Conservation (phyloP, 92 coral and sea anemone species). For the Muricea muricata region DNA sequence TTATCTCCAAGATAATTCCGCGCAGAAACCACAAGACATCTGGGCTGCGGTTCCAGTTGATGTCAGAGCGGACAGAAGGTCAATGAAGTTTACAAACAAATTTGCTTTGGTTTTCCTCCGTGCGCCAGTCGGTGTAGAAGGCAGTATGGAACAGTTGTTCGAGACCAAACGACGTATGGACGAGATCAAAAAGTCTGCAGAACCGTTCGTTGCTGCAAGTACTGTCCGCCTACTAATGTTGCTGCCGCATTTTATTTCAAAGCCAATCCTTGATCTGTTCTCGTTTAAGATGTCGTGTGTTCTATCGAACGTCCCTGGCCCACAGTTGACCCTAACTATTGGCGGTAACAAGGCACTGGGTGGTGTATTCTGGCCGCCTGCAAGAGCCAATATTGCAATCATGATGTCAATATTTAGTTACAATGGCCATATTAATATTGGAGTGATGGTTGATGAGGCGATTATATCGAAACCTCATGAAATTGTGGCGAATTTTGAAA, state of each 20-base stretch:
- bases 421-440: slow-evolving; percentile 84
- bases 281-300: slow-evolving; percentile 87
- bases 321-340: slow-evolving; percentile 72
- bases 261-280: slow-evolving; percentile 77
- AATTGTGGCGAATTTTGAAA: slow-evolving; percentile 75
- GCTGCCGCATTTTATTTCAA: slow-evolving; percentile 82
- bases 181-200: slow-evolving; percentile 88
- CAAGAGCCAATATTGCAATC: slow-evolving; percentile 84
- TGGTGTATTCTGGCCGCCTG: slow-evolving; percentile 94
- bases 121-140: slow-evolving; percentile 79
- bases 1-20: slow-evolving; percentile 66
- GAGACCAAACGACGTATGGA: slow-evolving; percentile 94
- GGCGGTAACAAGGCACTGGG: slow-evolving; percentile 81
- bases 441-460: slow-evolving; percentile 76
- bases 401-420: slow-evolving; percentile 95
- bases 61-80: slow-evolving; percentile 78
- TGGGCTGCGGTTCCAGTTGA: slow-evolving; percentile 96
- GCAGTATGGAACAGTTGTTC: slow-evolving; percentile 77
- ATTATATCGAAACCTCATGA: slow-evolving; percentile 79
- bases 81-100: slow-evolving; percentile 79
- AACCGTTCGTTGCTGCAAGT: slow-evolving; percentile 83
- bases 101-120: slow-evolving; percentile 91
- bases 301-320: slow-evolving; percentile 95
- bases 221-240: slow-evolving; percentile 79
- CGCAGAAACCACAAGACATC: slow-evolving; percentile 75